Evolutionary conservation across 2,888 invertebrate species (phyloP).

Genomic region (Beris morrisii): DNA sequence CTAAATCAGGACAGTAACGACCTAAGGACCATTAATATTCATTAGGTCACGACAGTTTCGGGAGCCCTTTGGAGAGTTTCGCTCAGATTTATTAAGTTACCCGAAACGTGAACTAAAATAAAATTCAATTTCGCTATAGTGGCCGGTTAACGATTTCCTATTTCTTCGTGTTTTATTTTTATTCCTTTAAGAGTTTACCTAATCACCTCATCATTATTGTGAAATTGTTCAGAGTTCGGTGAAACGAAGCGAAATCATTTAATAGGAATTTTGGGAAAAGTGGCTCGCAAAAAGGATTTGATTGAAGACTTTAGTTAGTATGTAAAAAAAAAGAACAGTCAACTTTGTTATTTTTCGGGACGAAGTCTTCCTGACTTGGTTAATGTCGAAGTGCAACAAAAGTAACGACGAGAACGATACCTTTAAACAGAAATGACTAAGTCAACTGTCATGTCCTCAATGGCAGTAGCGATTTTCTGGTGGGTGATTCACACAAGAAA

Average conservation of each 20-base stretch:
- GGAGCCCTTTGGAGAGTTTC: conserved; percentile 2
- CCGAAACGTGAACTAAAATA: conserved; percentile 13
- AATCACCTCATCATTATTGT: conserved; percentile 29
- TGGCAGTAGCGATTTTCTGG: too few relatives aligned
- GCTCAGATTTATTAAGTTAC: conserved; percentile 22
- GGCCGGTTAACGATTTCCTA: neutral
- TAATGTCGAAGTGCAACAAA: too few relatives aligned
- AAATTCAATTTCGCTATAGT: conserved; percentile 20
- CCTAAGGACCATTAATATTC: conserved; percentile 21
- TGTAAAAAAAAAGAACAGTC: too few relatives aligned
- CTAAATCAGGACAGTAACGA: conserved; percentile 23
- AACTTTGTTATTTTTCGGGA: too few relatives aligned
- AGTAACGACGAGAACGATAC: too few relatives aligned
- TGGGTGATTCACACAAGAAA: too few relatives aligned
- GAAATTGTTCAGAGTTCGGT: conserved; percentile 7
- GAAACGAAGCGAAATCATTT: neutral
- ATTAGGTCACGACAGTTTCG: conserved; percentile 22
- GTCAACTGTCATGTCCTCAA: too few relatives aligned
- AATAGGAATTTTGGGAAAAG: conserved; percentile 14
- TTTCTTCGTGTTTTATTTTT: neutral
- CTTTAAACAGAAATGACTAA: too few relatives aligned
- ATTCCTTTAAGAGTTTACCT: conserved; percentile 19
- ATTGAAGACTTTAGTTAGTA: too few relatives aligned
- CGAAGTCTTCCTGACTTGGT: too few relatives aligned
- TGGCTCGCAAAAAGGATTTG: neutral